Percentiles rank a stretch among this genome's conserved stretches.
Evolutionary conservation across 2,797 vertebrate genomes (phyloP).

Genomic region (Jordanella pulchra): DNA sequence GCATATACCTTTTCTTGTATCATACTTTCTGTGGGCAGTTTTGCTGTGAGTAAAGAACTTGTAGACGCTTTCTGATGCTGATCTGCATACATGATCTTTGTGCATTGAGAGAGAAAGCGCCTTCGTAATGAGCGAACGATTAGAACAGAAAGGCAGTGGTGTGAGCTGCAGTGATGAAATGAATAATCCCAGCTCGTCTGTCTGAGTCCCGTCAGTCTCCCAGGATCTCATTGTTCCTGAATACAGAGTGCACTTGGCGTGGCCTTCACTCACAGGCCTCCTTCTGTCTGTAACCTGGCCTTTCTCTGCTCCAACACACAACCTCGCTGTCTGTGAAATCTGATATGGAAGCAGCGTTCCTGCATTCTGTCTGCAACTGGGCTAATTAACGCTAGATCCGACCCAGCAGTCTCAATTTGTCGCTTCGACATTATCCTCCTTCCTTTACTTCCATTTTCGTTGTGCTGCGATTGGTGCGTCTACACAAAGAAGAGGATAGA

Average conservation of each 20-base stretch:
- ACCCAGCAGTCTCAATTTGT: conserved; percentile 70
- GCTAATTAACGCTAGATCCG: conserved; percentile 75
- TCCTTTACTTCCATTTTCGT: conserved; percentile 27
- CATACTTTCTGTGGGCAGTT: conserved; percentile 39
- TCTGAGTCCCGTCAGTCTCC: conserved; percentile 62
- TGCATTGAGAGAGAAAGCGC: conserved; percentile 25
- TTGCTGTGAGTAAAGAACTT: conserved; percentile 29
- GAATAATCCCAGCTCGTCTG: conserved; percentile 70
- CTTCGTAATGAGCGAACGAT: conserved; percentile 36
- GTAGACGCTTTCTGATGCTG: conserved; percentile 31
- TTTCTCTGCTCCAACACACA: conserved; percentile 37
- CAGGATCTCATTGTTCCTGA: conserved; percentile 62
- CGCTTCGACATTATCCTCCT: conserved; percentile 48
- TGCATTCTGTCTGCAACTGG: conserved; percentile 51
- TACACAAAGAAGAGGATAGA: conserved; percentile 8
- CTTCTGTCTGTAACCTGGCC: conserved; percentile 62
- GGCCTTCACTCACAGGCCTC: conserved; percentile 43
- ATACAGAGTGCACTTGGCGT: conserved; percentile 51
- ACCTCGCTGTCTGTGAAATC: conserved; percentile 65
- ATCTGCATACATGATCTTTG: conserved; percentile 35
- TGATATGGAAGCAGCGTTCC: conserved; percentile 48
- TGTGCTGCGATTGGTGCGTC: conserved; percentile 4
- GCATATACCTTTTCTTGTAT: not conserved
- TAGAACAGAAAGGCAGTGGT: conserved; percentile 37
- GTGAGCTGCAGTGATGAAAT: conserved; percentile 61